Base-by-base conservation (phyloP, 1,140 invertebrate species). In the Antheraea mylitta region DNA sequence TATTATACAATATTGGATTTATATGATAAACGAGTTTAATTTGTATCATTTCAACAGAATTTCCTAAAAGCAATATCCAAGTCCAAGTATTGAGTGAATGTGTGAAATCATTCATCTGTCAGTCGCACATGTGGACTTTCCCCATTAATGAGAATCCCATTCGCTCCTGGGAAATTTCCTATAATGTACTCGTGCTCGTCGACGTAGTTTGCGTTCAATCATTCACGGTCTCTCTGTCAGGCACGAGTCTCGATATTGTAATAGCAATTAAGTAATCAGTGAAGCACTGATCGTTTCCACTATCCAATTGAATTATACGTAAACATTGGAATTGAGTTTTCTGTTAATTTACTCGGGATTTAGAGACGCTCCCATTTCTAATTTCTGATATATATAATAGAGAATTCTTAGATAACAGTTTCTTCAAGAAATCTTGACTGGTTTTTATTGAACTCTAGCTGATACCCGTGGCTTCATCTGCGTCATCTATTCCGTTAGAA, bases 91-190 rank as follows among this genome's bases (percentile, higher is more conserved):
- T 37, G n/a, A 67, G 58, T 45, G 58, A 70, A 62, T 64, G 64
- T 71, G 69, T 67, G 69, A 67, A 80, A 78, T 84, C 79, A 77
- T 74, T 87, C 80, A 82, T 67, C 74, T 83, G 83, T 82, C 86
- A 85, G 58, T 60, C 67, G 71, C 78, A 80, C 72, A 76, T 79
- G 78, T 78, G 80, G 81, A 86, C 81, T 81, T 53, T 53, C 76
- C 71, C 64, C 71, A 71, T 72, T 87, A 89, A 89, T 86, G 85
- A 83, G 77, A 87, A 87, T 86, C 72, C 74, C 78, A 79, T 81
- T 80, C 70, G 76, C 83, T 82, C 82, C 64, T 71, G 82, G 85
- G 85, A 84, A 86, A 83, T 85, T 83, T 75, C 70, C 70, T 75
- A 77, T 81, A 84, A 79, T 81, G 79, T 72, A 76, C 71, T 60